phyloP scores from a whole-genome alignment of 2,113 vertebrate genomes.

The Gallinago media region DNA sequence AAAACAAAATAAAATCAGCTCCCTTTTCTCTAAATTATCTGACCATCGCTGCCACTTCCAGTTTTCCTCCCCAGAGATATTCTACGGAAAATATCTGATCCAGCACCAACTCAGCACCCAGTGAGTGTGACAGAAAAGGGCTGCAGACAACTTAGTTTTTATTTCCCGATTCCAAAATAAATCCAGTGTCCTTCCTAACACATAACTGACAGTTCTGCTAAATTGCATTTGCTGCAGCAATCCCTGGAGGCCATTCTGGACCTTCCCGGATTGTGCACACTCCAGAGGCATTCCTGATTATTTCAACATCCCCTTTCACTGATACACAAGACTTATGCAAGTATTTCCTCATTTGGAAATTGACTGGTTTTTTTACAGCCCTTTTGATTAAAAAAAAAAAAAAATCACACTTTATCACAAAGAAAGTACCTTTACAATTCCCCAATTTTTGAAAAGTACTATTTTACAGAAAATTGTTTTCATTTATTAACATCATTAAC shows the following conservation, averaged over 20 bases:
- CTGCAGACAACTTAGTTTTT: background rate
- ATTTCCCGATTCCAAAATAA: background rate
- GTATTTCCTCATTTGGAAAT: background rate
- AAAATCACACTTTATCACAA: background rate
- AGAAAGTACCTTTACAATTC: background rate
- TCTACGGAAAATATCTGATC: background rate
- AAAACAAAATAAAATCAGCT: background rate
- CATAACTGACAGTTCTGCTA: background rate
- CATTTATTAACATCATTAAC: background rate
- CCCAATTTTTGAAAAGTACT: background rate
- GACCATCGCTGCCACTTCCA: background rate
- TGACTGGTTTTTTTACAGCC: background rate
- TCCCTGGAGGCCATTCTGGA: background rate
- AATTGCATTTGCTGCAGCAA: background rate
- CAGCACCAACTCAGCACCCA: background rate
- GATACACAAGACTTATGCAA: background rate
- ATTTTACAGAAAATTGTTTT: background rate
- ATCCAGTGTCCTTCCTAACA: background rate
- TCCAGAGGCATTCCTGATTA: background rate
- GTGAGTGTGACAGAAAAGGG: background rate
- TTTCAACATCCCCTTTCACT: background rate
- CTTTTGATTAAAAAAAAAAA: background rate
- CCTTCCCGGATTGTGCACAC: background rate
- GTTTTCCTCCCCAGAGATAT: background rate
- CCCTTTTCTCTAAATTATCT: background rate